Evolutionary conservation across 2,797 vertebrate species (phyloP).

Genomic region (Neopelma chrysocephalum): DNA sequence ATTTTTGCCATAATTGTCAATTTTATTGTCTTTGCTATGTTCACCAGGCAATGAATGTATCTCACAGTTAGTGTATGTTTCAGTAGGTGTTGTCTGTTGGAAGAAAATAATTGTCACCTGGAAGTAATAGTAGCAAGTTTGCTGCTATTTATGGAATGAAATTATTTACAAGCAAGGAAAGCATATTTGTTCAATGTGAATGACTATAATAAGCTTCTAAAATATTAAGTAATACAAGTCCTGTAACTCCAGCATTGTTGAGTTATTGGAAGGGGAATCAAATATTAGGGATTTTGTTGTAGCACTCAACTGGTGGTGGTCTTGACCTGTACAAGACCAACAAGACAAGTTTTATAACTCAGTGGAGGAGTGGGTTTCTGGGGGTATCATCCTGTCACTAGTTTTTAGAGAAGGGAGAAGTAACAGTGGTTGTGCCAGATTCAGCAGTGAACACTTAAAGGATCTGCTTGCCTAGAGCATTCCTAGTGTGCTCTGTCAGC

Average conservation of each 20-base stretch:
- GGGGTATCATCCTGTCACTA: background rate
- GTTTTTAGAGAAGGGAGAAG: background rate
- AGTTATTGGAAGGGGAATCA: background rate
- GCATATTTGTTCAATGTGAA: background rate
- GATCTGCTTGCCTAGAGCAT: background rate
- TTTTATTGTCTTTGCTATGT: background rate
- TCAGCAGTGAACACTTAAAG: background rate
- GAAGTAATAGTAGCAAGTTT: background rate
- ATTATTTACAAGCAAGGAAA: background rate
- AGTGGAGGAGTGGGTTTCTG: background rate
- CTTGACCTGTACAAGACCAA: background rate
- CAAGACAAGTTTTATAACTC: background rate
- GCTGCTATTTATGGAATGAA: background rate
- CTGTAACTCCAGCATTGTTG: background rate
- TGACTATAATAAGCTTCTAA: background rate
- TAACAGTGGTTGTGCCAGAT: background rate
- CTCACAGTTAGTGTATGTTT: background rate
- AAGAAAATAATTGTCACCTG: background rate
- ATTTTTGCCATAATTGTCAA: background rate
- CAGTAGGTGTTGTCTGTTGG: background rate
- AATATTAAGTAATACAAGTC: background rate
- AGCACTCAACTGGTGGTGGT: background rate
- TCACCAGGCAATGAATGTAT: background rate
- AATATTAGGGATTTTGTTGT: background rate
- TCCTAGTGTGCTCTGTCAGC: background rate